phyloP scores from a whole-genome alignment of 2,797 vertebrate species.

The Uromys caudimaculatus region DNA sequence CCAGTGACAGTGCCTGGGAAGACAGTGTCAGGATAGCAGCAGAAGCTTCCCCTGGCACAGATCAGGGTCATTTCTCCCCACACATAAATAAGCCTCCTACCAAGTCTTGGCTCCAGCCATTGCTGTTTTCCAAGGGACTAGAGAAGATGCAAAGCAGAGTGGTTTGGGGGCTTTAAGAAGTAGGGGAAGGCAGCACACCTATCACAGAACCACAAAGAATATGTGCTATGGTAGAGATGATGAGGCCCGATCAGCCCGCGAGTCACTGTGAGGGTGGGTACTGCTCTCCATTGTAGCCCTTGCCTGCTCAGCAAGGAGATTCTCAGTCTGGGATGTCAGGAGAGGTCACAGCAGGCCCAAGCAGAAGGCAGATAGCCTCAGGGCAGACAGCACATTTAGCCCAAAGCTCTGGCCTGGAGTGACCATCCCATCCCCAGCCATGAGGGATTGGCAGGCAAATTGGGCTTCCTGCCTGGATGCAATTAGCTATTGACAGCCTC shows the following conservation, averaged over 20 bases:
- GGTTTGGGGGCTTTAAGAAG: neutral
- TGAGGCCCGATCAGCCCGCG: neutral
- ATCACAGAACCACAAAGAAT: neutral
- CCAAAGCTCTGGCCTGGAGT: slow-evolving; percentile 8
- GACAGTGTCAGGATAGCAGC: too few species aligned
- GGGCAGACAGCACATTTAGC: slow-evolving; percentile 32
- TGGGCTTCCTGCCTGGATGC: slow-evolving; percentile 59
- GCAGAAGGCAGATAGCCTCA: neutral
- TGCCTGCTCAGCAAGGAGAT: neutral
- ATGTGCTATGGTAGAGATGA: too few species aligned
- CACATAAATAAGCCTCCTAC: neutral
- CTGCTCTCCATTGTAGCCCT: neutral
- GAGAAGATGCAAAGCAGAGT: neutral
- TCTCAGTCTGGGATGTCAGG: neutral
- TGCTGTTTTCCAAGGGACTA: neutral
- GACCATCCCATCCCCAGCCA: neutral
- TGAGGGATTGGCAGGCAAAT: neutral
- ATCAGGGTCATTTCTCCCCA: neutral
- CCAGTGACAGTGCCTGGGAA: too few species aligned
- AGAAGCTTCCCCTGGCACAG: neutral
- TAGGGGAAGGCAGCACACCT: neutral
- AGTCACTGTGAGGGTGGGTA: neutral
- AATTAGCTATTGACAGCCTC: slow-evolving; percentile 61
- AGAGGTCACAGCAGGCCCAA: neutral
- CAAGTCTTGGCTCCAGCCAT: too few species aligned